Base-by-base conservation (phyloP, 2,113 vertebrate genomes). In the Machaerirhynchus nigripectus region DNA sequence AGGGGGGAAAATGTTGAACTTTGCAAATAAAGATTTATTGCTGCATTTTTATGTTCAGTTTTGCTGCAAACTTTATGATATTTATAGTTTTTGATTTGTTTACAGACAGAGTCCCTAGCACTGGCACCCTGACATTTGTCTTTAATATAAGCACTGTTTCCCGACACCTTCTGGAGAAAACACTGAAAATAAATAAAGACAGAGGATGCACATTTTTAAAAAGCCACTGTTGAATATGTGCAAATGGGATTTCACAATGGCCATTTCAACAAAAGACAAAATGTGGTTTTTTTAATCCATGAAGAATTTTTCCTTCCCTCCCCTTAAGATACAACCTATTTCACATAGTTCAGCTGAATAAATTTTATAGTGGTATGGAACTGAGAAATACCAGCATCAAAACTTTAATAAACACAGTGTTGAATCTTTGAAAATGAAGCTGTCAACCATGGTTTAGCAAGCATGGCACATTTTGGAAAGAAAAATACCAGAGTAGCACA, bases 21-120 rank as follows among this genome's bases (percentile, higher is more conserved):
- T 83, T 67, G 10, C 57, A 89, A 84, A 44, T 65, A 55, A 73
- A 90, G 46, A 83, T 90, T 93, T 96, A 93, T 83, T 90, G 55
- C 44, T 78, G 5, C 35, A 84, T 49, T 78, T 63, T 87, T 63
- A 56, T 60, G 7, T 37, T 50, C 24, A 77, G 11, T 53, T 65
- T 85, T 90, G 44, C 77, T 52, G 33, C 65, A 88, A 84, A 77
- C 23, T 20, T 82, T 69, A 33, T 52, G 85, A 87, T 91, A 26
- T 73, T 78, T 40, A 52, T 27, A 31, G 76, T 19, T 61, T 93
- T 84, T 28, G 15, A 83, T 84, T 70, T 94, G 7, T 83, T 92
- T 79, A 61, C 67, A 90, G 64, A 28, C 50, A 80, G 37, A 61
- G 59, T 80, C 33, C 73, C 22, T 77, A 64, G 15, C 12, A 23